Conservation (phyloP, 2,113 vertebrate genomes). For the Seriola quinqueradiata region DNA sequence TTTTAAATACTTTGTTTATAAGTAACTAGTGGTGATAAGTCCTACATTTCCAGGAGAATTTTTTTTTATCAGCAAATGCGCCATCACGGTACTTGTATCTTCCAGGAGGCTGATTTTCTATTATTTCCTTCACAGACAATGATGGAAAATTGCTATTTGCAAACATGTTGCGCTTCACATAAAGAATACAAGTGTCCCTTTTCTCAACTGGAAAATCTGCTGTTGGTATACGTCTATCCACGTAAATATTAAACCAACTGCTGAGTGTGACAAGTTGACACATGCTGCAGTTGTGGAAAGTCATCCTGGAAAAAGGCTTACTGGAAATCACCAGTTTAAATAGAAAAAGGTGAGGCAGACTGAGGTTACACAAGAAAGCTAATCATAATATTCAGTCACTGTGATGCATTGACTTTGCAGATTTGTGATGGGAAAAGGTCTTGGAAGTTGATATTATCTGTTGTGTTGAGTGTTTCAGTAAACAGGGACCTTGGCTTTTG, state of each 20-base stretch:
- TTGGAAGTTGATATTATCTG: neutral
- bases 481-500: neutral
- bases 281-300: constrained; percentile 36
- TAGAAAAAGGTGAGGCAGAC: constrained; percentile 13
- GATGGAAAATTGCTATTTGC: neutral
- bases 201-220: constrained; percentile 32
- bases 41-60: neutral
- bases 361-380: neutral
- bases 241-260: constrained; percentile 33
- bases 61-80: neutral
- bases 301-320: neutral
- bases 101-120: neutral
- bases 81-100: neutral
- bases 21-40: neutral
- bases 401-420: neutral
- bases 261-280: constrained; percentile 30
- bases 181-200: neutral
- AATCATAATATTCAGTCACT: neutral
- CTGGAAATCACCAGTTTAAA: constrained; percentile 32
- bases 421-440: neutral
- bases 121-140: neutral
- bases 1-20: neutral
- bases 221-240: constrained; percentile 24
- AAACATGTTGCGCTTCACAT: neutral
- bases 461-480: neutral